Evolutionary conservation across 1,140 invertebrate genomes (phyloP), one percentile per base, ranked within the genome.

Genomic region (Sitophilus oryzae): DNA sequence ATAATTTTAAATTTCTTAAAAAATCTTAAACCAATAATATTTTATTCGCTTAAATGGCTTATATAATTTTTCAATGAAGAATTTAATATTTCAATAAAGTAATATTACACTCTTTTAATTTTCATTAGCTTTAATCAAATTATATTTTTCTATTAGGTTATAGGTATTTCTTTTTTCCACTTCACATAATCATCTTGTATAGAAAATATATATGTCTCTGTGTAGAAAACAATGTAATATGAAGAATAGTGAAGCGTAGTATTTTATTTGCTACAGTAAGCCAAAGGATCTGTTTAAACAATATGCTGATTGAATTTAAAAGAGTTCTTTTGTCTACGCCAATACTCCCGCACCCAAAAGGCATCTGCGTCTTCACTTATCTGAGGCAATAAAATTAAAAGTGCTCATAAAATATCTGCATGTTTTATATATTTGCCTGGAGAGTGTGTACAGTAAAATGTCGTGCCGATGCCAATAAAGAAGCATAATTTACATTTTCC

Each of bases 401-500:
- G 51, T 56, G 46, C 45, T 57, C 56, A 58, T 63, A 63, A 63
- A 63, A 60, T 56, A 60, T 56, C 58, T 52, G 50, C 60, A 59
- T 60, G 58, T 61, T 61, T 55, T 41, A 56, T 56, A 51, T 51
- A 56, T 62, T 59, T 56, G 55, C 52, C 59, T 64, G 47, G 42
- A n/a, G n/a, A 64, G 58, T 62, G 59, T 64, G 48, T 47, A 56
- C 45, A 44, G 38, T 48, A 23, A 52, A 54, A 56, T 62, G 54
- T 65, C 61, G 59, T 60, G 63, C 58, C 48, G 59, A 35, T 64
- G 65, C 63, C 66, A 66, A 66, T 66, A 62, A 59, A 61, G 52
- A 50, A 52, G 60, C 49, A 68, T 65, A 66, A 68, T 68, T 66
- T 66, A 62, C 63, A 68, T 66, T 68, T 68, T 64, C 52, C 46